phyloP scores from a whole-genome alignment of 2,888 invertebrate species.

The Synergus itoensis region DNA sequence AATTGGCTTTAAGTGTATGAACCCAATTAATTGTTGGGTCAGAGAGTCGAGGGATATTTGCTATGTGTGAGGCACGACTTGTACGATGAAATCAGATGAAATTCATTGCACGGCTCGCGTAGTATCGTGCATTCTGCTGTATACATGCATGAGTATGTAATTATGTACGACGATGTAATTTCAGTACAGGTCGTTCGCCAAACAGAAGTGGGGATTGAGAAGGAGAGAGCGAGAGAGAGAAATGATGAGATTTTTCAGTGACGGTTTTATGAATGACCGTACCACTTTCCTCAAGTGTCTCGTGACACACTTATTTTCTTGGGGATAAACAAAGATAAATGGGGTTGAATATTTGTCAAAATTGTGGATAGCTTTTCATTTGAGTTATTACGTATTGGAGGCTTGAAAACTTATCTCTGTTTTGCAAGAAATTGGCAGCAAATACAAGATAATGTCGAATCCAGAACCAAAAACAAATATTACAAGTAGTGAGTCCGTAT shows the following conservation, averaged over 20 bases:
- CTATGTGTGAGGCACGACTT: constrained; percentile 26
- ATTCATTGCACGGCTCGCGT: constrained; percentile 10
- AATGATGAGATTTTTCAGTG: constrained; percentile 32
- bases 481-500: too few relatives aligned
- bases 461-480: too few relatives aligned
- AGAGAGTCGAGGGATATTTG: background rate
- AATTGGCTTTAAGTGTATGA: constrained; percentile 60
- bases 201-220: constrained; percentile 20
- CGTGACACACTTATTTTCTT: constrained; percentile 29
- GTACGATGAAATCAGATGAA: constrained; percentile 29
- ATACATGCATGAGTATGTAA: constrained; percentile 1
- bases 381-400: background rate
- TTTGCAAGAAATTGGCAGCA: background rate
- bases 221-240: constrained; percentile 15
- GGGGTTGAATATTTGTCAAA: background rate
- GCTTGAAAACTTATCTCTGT: background rate
- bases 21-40: constrained; percentile 48
- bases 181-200: constrained; percentile 12
- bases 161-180: constrained; percentile 38
- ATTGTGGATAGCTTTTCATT: background rate
- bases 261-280: constrained; percentile 40
- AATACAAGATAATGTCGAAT: too few relatives aligned
- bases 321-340: background rate
- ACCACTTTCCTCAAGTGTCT: constrained; percentile 13
- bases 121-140: background rate